Evolutionary conservation across 2,888 invertebrate genomes (phyloP).

Genomic region (Deilephila elpenor): DNA sequence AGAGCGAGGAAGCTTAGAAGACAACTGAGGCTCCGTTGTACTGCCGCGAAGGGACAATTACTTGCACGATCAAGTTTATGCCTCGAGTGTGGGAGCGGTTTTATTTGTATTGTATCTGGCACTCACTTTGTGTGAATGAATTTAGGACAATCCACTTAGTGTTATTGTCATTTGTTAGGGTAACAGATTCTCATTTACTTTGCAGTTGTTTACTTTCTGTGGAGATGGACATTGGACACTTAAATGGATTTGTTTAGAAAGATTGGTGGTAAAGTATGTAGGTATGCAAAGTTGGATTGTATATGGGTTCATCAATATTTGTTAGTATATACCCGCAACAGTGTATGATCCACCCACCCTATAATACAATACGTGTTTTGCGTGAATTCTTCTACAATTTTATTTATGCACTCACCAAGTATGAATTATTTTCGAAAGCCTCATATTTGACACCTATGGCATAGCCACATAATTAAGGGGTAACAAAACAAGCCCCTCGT

Average conservation of each 20-base stretch:
- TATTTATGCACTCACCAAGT: too few relatives aligned
- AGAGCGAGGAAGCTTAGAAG: neutral
- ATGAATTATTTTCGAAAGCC: too few relatives aligned
- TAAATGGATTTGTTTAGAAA: neutral
- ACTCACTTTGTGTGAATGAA: slow-evolving; percentile 10
- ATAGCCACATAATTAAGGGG: too few relatives aligned
- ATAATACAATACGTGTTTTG: too few relatives aligned
- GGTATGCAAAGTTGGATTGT: too few relatives aligned
- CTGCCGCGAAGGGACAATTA: slow-evolving; percentile 14
- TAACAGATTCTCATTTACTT: neutral
- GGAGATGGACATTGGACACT: neutral
- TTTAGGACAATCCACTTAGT: slow-evolving; percentile 16
- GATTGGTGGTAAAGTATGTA: neutral
- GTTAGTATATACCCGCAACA: too few relatives aligned
- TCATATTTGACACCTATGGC: too few relatives aligned
- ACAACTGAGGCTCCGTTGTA: slow-evolving; percentile 9
- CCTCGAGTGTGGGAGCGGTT: slow-evolving; percentile 1
- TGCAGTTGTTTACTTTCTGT: neutral
- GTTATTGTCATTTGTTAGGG: neutral
- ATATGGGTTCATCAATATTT: too few relatives aligned
- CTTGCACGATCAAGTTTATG: slow-evolving; percentile 18
- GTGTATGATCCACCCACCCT: too few relatives aligned
- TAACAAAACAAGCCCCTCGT: too few relatives aligned
- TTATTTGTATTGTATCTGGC: slow-evolving; percentile 19
- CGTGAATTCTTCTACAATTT: too few relatives aligned